Evolutionary conservation across 2,797 vertebrate genomes (phyloP).

Genomic region (Petrocephalus sullivani): DNA sequence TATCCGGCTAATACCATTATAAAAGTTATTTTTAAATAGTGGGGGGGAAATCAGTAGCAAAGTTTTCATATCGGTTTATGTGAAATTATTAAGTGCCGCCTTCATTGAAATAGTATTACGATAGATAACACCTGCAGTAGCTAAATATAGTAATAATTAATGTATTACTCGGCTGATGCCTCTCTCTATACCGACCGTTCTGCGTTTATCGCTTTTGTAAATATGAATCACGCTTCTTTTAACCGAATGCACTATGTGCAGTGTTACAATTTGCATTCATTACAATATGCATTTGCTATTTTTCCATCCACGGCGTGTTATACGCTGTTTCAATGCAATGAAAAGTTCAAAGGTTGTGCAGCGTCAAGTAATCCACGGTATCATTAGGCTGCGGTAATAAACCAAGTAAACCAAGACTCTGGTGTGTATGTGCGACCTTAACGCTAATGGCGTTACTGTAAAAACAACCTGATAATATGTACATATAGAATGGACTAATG

Average conservation of each 20-base stretch:
- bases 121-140: background rate
- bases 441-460: background rate
- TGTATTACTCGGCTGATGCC: background rate
- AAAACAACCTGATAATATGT: background rate
- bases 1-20: background rate
- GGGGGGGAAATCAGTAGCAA: background rate
- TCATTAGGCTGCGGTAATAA: background rate
- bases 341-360: background rate
- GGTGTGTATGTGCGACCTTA: background rate
- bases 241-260: background rate
- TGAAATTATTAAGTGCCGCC: background rate
- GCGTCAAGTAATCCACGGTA: background rate
- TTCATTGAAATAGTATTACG: background rate
- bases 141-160: constrained; percentile 5
- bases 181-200: background rate
- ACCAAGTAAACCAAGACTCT: background rate
- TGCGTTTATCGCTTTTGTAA: background rate
- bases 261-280: background rate
- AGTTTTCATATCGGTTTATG: background rate
- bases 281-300: background rate
- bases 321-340: background rate
- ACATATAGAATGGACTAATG: background rate
- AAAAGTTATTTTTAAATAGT: background rate
- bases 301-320: background rate
- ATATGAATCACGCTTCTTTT: background rate